Conservation (phyloP, 2,797 vertebrate genomes). For the Emydoidea blandingii region DNA sequence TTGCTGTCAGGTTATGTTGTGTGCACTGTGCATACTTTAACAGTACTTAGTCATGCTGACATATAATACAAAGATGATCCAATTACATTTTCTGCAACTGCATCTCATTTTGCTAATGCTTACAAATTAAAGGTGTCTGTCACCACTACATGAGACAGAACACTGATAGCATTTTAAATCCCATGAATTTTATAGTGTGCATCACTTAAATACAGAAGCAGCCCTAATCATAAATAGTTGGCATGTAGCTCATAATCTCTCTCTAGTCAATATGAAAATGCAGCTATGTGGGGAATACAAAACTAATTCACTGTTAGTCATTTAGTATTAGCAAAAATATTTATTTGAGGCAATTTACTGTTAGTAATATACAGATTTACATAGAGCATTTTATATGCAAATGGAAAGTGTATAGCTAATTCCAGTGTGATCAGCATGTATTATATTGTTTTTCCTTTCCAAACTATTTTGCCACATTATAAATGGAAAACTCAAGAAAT, state of each 20-base stretch:
- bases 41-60: conserved; percentile 59
- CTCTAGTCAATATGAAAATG: conserved; percentile 67
- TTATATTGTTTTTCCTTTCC: neutral
- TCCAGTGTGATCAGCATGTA: neutral
- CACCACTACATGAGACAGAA: conserved; percentile 46
- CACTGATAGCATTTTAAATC: conserved; percentile 55
- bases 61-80: conserved; percentile 77
- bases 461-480: neutral
- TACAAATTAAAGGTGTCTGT: conserved; percentile 78
- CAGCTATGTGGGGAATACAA: neutral
- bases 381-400: neutral
- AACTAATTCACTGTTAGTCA: conserved; percentile 11
- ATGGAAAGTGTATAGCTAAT: neutral
- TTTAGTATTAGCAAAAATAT: conserved; percentile 2
- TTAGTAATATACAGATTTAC: conserved; percentile 13
- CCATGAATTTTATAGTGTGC: conserved; percentile 53
- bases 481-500: neutral
- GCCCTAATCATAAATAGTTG: conserved; percentile 40
- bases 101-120: conserved; percentile 78
- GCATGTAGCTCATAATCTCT: conserved; percentile 52
- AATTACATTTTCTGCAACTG: conserved; percentile 72
- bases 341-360: conserved; percentile 32
- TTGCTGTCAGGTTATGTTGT: conserved; percentile 49
- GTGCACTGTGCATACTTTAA: conserved; percentile 48
- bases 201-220: conserved; percentile 51